Evolutionary conservation across 1,140 invertebrate species (phyloP), one percentile per base, ranked within the genome.

Genomic region (Piezodorus guildinii): DNA sequence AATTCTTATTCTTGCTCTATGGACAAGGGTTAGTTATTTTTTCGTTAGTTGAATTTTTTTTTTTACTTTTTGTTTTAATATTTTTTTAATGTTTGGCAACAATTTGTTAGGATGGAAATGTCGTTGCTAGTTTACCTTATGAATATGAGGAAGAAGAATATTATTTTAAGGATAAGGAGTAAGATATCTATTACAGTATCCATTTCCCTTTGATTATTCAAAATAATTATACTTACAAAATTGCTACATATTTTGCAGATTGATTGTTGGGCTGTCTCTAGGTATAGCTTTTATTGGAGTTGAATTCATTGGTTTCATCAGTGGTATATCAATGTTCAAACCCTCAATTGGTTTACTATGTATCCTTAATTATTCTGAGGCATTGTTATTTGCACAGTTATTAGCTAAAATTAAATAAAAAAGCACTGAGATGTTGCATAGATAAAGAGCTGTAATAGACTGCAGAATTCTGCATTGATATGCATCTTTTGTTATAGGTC

Each of bases 321-420:
- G 34, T n/a, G 65, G 65, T 12, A n/a, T 66, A 17, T 49, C 65
- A 17, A 66, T 66, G 65, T 66, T 66, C 39, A 63, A 56, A 21
- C 43, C 65, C 43, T 59, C 61, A 14, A 63, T 66, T 17, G 54
- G 59, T 27, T 49, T 66, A 54, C 25, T 59, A 25, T 66, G 65
- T 66, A 66, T 66, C 65, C 65, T 66, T 66, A 39, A 39, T 39
- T 8, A 39, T 39, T 10, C 12, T 8, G 6, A 39, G 1, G 2
- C 6, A 5, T 39, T 30, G 3, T 21, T 4, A 5, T 62, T 8
- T 21, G 12, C 14, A 46, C 12, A 2, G 21, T 2, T 16, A 27
- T 5, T 30, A n/a, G 30, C n/a, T 46, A 34, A 5, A 19, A 54
- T 34, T 45, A 19, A 4, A 30, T n/a, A n/a, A 30, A 4, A 30